Evolutionary conservation across 2,888 invertebrate species (phyloP).

Genomic region (Eupithecia subfuscata): DNA sequence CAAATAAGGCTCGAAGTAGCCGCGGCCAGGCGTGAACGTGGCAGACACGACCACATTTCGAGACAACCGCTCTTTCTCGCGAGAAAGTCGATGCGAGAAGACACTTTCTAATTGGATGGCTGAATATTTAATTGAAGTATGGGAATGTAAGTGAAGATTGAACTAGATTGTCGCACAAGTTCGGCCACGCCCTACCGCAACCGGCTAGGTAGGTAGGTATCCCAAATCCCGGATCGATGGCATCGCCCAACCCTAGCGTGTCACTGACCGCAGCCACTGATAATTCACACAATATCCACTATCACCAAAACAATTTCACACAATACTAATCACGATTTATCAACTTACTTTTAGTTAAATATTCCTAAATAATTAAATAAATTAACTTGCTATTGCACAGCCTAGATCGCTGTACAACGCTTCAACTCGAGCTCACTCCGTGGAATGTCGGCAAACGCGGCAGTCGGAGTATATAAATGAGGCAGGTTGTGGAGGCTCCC

Average conservation of each 20-base stretch:
- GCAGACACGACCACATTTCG: slow-evolving; percentile 64
- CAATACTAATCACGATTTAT: slow-evolving; percentile 55
- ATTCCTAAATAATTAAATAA: slow-evolving; percentile 83
- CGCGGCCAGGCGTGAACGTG: slow-evolving; percentile 67
- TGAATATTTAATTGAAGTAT: slow-evolving; percentile 35
- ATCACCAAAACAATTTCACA: slow-evolving; percentile 61
- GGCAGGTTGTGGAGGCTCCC: slow-evolving; percentile 80
- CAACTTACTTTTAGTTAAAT: slow-evolving; percentile 82
- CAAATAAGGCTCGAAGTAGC: slow-evolving; percentile 73
- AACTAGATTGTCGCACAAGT: slow-evolving; percentile 34
- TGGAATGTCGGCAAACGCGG: slow-evolving; percentile 79
- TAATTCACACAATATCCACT: slow-evolving; percentile 62
- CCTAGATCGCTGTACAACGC: slow-evolving; percentile 80
- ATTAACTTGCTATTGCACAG: slow-evolving; percentile 82
- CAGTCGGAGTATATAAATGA: slow-evolving; percentile 83
- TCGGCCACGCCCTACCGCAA: slow-evolving; percentile 84
- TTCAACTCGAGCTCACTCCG: slow-evolving; percentile 80
- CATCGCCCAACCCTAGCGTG: slow-evolving; percentile 66
- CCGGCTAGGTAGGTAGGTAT: slow-evolving; percentile 55
- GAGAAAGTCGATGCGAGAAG: slow-evolving; percentile 64
- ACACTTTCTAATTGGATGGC: slow-evolving; percentile 63
- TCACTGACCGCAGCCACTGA: slow-evolving; percentile 79
- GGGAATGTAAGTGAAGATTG: slow-evolving; percentile 5
- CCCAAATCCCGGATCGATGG: slow-evolving; percentile 64
- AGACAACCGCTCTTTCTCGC: slow-evolving; percentile 54